Evolutionary conservation across 1,140 invertebrate genomes (phyloP).

Genomic region (Sinella curviseta): DNA sequence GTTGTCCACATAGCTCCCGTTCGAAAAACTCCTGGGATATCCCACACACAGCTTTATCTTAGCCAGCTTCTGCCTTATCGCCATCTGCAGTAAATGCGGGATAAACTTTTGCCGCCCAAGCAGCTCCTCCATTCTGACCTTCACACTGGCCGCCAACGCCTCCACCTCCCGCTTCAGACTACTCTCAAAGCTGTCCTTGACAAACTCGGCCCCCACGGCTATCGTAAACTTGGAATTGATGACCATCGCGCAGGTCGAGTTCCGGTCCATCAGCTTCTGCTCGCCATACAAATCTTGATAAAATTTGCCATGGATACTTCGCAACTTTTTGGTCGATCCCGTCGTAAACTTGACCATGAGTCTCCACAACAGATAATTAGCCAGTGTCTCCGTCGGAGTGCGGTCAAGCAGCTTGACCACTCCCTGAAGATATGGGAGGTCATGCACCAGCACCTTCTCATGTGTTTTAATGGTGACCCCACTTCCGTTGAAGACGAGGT

Average conservation of each 20-base stretch:
- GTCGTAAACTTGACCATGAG: conserved; percentile 5
- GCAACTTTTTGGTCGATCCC: conserved; percentile 27
- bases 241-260: conserved; percentile 28
- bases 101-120: conserved; percentile 4
- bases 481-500: neutral
- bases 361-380: conserved; percentile 13
- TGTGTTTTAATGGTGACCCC: neutral
- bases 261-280: neutral
- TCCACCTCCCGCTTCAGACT: conserved; percentile 30
- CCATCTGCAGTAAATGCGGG: conserved; percentile 3
- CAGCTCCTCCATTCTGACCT: conserved; percentile 13
- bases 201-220: conserved; percentile 28
- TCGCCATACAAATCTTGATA: conserved; percentile 33
- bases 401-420: neutral
- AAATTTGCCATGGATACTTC: conserved; percentile 23
- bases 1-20: neutral
- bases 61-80: neutral
- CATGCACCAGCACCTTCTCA: neutral
- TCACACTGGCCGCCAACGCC: conserved; percentile 16
- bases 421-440: neutral
- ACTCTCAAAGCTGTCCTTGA: conserved; percentile 18
- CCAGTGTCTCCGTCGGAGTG: neutral
- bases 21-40: conserved; percentile 24
- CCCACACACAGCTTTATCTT: conserved; percentile 29
- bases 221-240: conserved; percentile 33